These are phyloP conservation scores for Dynastes grantii DNA, from an alignment of 2,888 invertebrate genomes.

Conservation along the genomic window DNA sequence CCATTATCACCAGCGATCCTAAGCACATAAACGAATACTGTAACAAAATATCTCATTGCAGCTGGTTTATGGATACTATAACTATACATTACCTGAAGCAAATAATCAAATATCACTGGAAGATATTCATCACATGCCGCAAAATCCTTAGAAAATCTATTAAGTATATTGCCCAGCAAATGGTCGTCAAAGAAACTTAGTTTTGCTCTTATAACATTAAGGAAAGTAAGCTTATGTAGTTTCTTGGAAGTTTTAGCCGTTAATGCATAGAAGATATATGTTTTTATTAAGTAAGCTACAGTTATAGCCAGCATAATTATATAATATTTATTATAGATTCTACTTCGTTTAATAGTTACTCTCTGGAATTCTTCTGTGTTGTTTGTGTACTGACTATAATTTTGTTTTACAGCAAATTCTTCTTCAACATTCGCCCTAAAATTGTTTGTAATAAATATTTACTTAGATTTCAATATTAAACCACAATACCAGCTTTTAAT, in stretches of 20 bases:
- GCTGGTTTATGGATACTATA: neutral
- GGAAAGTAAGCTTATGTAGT: conserved; percentile 52
- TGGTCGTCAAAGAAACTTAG: conserved; percentile 54
- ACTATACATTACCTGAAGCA: conserved; percentile 43
- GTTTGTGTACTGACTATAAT: conserved; percentile 25
- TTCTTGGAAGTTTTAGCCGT: conserved; percentile 52
- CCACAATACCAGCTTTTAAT: conserved; percentile 47
- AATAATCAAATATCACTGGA: conserved; percentile 47
- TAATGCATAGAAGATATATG: conserved; percentile 54
- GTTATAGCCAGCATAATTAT: conserved; percentile 39
- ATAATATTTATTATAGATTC: conserved; percentile 42
- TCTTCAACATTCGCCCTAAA: conserved; percentile 57
- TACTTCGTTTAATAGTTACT: conserved; percentile 12
- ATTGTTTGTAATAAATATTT: neutral
- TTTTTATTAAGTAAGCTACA: conserved; percentile 53
- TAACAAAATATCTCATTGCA: conserved; percentile 50
- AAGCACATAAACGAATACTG: conserved; percentile 75
- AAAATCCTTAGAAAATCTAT: conserved; percentile 57
- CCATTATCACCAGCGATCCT: conserved; percentile 80
- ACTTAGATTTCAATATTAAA: too few species aligned
- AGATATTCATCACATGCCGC: conserved; percentile 55
- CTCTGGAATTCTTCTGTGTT: conserved; percentile 23
- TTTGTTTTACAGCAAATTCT: conserved; percentile 37
- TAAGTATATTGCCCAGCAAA: conserved; percentile 56
- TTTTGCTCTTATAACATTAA: conserved; percentile 52